phyloP scores from a whole-genome alignment of 1,140 invertebrate genomes.

The Zaprionus taronus region DNA sequence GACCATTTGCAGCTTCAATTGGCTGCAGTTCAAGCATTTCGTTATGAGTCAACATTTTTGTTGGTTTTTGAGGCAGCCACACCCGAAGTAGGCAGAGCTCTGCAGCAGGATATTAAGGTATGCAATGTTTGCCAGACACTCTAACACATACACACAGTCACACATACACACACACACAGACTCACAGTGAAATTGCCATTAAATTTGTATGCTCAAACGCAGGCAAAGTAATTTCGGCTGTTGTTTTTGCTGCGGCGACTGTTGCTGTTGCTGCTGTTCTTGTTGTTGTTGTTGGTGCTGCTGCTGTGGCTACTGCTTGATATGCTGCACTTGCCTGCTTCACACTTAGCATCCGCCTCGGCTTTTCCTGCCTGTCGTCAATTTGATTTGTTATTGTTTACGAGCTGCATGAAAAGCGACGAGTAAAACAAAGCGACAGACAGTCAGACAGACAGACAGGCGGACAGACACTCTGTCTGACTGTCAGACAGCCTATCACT shows the following conservation, averaged over 20 bases:
- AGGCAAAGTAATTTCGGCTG: constrained; percentile 34
- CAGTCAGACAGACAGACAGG: too few relatives aligned
- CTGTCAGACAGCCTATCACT: not conserved
- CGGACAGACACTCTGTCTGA: not conserved
- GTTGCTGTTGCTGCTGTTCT: not conserved
- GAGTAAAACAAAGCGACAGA: not conserved
- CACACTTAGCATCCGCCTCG: constrained; percentile 41
- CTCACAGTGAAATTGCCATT: constrained; percentile 15
- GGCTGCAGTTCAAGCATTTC: not conserved
- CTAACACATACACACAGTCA: constrained; percentile 8
- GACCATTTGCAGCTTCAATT: not conserved
- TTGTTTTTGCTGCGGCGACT: constrained; percentile 25
- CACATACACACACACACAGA: constrained; percentile 2
- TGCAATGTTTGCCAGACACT: constrained; percentile 16
- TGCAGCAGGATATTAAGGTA: constrained; percentile 20
- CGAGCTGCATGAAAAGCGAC: constrained; percentile 27
- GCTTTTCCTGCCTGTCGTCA: constrained; percentile 41
- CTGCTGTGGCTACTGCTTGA: constrained; percentile 33
- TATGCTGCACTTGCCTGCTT: constrained; percentile 41
- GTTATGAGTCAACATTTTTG: not conserved
- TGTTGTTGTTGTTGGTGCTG: constrained; percentile 6
- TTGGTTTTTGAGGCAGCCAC: not conserved
- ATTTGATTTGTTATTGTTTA: constrained; percentile 59
- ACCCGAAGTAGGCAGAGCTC: not conserved
- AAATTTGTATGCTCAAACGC: constrained; percentile 44